Evolutionary conservation across 2,113 vertebrate genomes (phyloP), one percentile per base, ranked within the genome.

Genomic region (Tachysurus vachellii): DNA sequence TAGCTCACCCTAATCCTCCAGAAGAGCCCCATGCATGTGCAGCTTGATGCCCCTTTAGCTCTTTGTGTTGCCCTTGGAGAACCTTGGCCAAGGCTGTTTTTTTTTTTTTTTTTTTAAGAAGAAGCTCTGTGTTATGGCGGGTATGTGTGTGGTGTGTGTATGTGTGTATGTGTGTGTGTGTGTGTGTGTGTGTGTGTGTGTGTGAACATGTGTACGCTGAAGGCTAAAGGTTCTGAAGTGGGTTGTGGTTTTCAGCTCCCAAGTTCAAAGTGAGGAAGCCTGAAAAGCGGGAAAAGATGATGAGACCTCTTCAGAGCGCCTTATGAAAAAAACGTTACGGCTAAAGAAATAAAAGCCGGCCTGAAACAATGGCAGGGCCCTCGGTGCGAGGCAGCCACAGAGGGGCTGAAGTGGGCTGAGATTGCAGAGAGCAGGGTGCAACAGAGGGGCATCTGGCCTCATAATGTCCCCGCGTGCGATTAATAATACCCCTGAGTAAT

Each of bases 371-470:
- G 91, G 91, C 82, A 50, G 44, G 16, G 85, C 89, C 88, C 87
- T 88, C 88, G 85, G 88, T 68, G 89, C 92, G 93, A 91, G 92
- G 93, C 92, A 91, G 93, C 92, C 92, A 93, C 92, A 80, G 81
- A 86, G 87, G 75, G 86, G 91, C 92, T 95, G 94, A 95, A 96
- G 94, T 94, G 95, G 92, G 89, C 92, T 89, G 91, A 95, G 95
- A 96, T 95, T 95, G 94, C 93, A 87, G 93, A 92, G 92, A 91
- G 92, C 93, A 93, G 93, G 93, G 92, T 94, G 93, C 92, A 94
- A 94, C 94, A 90, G 92, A 95, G 92, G 91, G 92, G 91, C 90
- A 94, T 93, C 92, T 94, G 94, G 93, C 77, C 86, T 89, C 86
- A 92, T 91, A 89, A 89, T 83, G 88, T 91, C 91, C 87, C 91